Percentiles rank a stretch among this genome's conserved stretches.
phyloP scores from a whole-genome alignment of 1,140 invertebrate genomes.

The Cardiocondyla obscurior region DNA sequence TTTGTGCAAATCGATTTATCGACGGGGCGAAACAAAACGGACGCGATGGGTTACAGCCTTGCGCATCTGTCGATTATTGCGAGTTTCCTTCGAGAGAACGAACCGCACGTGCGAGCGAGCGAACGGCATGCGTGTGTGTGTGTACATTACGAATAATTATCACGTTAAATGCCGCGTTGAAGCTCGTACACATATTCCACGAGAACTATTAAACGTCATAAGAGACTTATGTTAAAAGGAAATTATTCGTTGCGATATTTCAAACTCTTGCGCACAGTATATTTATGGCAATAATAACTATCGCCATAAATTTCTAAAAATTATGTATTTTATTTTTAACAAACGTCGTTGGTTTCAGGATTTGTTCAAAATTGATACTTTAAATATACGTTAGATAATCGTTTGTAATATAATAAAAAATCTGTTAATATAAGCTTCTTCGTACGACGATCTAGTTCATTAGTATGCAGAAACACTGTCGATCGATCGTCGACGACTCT shows the following conservation, averaged over 20 bases:
- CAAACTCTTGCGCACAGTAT: neutral
- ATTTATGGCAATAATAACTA: neutral
- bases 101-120: neutral
- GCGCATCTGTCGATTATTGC: constrained; percentile 52
- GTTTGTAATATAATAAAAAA: neutral
- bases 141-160: constrained; percentile 52
- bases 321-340: neutral
- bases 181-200: constrained; percentile 13
- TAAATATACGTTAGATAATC: neutral
- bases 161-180: constrained; percentile 40
- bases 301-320: too few relatives aligned
- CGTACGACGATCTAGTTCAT: neutral
- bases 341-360: neutral
- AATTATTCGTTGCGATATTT: constrained; percentile 18
- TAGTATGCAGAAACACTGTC: neutral
- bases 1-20: constrained; percentile 55
- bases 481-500: constrained; percentile 48
- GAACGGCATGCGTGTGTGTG: neutral
- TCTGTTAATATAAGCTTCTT: neutral
- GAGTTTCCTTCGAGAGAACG: constrained; percentile 3
- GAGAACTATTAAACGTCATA: constrained; percentile 11
- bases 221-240: constrained; percentile 32
- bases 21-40: constrained; percentile 48
- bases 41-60: neutral
- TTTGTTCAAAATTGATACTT: neutral